Base-by-base conservation (phyloP, 2,113 vertebrate species). In the Planiliza haematocheilus region DNA sequence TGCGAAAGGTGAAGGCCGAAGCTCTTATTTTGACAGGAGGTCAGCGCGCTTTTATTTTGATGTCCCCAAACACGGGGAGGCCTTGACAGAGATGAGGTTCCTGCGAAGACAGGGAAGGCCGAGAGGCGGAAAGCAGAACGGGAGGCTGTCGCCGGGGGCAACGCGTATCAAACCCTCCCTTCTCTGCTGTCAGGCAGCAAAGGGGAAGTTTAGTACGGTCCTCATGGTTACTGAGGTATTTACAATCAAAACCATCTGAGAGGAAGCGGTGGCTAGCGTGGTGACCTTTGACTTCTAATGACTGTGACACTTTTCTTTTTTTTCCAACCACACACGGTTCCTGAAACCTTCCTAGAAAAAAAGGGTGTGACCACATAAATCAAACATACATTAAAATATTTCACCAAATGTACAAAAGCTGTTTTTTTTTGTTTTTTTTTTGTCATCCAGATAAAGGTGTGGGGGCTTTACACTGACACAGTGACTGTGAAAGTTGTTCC, bases 41-140 rank as follows among this genome's bases (percentile, higher is more conserved):
- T 86, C 66, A 50, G 2, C 60, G 49, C 55, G 49, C 67, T 83
- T 70, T 87, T 83, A 86, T 81, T 89, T 81, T 86, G 73, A 76
- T 7, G 7, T 77, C 52, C 36, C 56, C 4, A 53, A 50, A 57
- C 10, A 46, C 56, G 11, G 20, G 12, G 48, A 70, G 70, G 63
- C 81, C 84, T 76, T 78, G 79, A 77, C 48, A 60, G 45, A 69
- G n/a, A 17, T 21, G 57, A 66, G 78, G 70, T 41, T 86, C 81
- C 79, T 73, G 65, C 24, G 42, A 70, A 2, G 39, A 70, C 37
- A 18, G 60, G 20, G 49, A 69, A 10, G 4, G 14, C 13, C 20
- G 10, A 62, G n/a, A 41, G 42, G 45, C 1, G 18, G 77, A 64
- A 69, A 72, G 24, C 21, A 8, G 24, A 55, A 7, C 39, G 78